A percentile compares a stretch with the other conserved stretches of the same genome.
Evolutionary conservation across 2,888 invertebrate genomes (phyloP).

Genomic region (Sthenelais limicola): DNA sequence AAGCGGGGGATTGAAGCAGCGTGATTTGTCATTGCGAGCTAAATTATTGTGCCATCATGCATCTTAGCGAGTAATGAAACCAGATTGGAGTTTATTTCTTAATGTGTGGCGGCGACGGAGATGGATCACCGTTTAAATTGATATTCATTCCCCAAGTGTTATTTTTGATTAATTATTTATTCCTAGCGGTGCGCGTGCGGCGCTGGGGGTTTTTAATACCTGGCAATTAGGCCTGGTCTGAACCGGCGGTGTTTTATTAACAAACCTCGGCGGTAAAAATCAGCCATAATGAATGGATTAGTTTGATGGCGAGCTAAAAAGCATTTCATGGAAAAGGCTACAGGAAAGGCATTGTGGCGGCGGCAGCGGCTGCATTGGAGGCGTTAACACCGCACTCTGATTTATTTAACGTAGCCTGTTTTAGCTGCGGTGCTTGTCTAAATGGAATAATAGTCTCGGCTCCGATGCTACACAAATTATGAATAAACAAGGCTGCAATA

Average conservation of each 20-base stretch:
- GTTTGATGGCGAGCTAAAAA: not conserved
- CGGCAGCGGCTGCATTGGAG: slow-evolving; percentile 12
- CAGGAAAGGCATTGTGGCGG: not conserved
- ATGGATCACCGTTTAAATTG: slow-evolving; percentile 22
- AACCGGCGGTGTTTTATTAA: slow-evolving; percentile 29
- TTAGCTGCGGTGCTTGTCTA: not conserved
- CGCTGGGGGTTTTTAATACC: slow-evolving; percentile 24
- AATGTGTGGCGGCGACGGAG: slow-evolving; percentile 10
- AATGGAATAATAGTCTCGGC: slow-evolving; percentile 10
- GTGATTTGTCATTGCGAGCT: slow-evolving; percentile 12
- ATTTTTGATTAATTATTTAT: slow-evolving; percentile 35
- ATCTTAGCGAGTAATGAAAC: slow-evolving; percentile 27
- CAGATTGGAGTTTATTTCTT: slow-evolving; percentile 39
- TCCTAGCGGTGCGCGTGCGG: not conserved
- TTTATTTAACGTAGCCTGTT: slow-evolving; percentile 14
- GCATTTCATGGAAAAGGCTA: not conserved
- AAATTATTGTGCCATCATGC: slow-evolving; percentile 38
- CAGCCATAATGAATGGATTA: slow-evolving; percentile 15
- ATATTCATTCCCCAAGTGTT: slow-evolving; percentile 35
- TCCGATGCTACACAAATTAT: slow-evolving; percentile 9
- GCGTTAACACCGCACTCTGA: not conserved
- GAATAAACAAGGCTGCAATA: slow-evolving; percentile 12
- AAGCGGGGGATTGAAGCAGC: slow-evolving; percentile 6
- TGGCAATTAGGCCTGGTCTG: slow-evolving; percentile 32
- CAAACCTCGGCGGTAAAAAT: slow-evolving; percentile 20